Evolutionary conservation across 2,113 vertebrate species (phyloP).

Genomic region (Nerophis ophidion): DNA sequence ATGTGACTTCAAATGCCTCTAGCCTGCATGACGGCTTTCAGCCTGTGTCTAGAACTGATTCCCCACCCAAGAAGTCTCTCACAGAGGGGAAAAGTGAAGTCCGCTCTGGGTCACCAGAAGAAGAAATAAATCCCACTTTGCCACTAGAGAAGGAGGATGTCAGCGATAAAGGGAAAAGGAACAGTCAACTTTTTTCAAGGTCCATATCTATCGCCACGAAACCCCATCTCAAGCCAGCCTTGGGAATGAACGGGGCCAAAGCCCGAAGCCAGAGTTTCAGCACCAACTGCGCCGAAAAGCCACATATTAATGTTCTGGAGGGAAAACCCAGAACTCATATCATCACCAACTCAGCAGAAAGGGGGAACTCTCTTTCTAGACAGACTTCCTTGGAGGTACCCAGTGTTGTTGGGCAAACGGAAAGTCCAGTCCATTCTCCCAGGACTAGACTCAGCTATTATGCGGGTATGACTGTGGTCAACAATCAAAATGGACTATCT

Average conservation of each 20-base stretch:
- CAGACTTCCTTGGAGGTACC: constrained; percentile 73
- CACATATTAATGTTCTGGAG: constrained; percentile 63
- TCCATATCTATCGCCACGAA: constrained; percentile 81
- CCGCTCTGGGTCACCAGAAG: constrained; percentile 43
- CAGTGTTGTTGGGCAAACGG: constrained; percentile 31
- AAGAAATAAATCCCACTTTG: constrained; percentile 33
- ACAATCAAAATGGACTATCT: constrained; percentile 68
- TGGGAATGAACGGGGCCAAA: constrained; percentile 92
- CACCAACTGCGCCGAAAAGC: constrained; percentile 76
- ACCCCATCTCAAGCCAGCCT: constrained; percentile 81
- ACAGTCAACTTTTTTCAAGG: constrained; percentile 74
- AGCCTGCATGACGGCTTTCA: constrained; percentile 41
- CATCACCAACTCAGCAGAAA: constrained; percentile 86
- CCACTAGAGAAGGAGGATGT: constrained; percentile 33
- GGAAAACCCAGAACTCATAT: constrained; percentile 86
- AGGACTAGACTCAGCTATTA: constrained; percentile 62
- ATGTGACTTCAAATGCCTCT: constrained; percentile 49
- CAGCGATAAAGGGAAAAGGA: constrained; percentile 63
- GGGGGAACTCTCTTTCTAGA: constrained; percentile 80
- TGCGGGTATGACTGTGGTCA: constrained; percentile 61
- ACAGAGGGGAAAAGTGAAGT: constrained; percentile 50
- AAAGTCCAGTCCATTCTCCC: constrained; percentile 48
- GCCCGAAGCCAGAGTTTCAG: constrained; percentile 92
- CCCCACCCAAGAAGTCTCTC: constrained; percentile 30
- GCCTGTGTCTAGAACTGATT: constrained; percentile 27